phyloP scores from a whole-genome alignment of 2,797 vertebrate species.

The Chrysocyon brachyurus region DNA sequence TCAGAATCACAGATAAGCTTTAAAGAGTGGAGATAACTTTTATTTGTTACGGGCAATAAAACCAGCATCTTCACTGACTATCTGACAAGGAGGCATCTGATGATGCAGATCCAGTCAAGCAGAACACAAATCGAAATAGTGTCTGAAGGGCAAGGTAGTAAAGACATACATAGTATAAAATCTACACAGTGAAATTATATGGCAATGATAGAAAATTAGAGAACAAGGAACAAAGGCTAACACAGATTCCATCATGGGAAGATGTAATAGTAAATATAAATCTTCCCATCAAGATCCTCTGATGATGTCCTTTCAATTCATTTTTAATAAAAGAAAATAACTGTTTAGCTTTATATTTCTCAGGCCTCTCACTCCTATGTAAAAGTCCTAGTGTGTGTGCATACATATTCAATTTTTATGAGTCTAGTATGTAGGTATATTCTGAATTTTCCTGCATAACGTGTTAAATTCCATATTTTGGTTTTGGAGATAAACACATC shows the following conservation, averaged over 20 bases:
- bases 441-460: not conserved
- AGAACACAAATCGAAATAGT: constrained; percentile 86
- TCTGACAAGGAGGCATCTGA: constrained; percentile 84
- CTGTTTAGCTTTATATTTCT: not conserved
- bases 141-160: constrained; percentile 86
- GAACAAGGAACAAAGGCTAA: constrained; percentile 76
- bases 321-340: not conserved
- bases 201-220: constrained; percentile 83
- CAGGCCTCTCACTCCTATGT: not conserved
- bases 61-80: constrained; percentile 83
- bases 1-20: constrained; percentile 87
- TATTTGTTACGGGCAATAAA: constrained; percentile 90
- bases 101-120: constrained; percentile 84
- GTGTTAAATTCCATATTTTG: not conserved
- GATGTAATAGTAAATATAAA: not conserved
- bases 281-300: not conserved
- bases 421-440: not conserved
- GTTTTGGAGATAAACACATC: not conserved
- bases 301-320: not conserved
- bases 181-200: constrained; percentile 82
- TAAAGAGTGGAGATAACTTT: constrained; percentile 88
- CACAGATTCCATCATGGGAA: constrained; percentile 44
- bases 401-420: not conserved
- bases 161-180: constrained; percentile 78
- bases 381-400: not conserved